A percentile compares a stretch with the other conserved stretches of the same genome.
Evolutionary conservation across 2,888 invertebrate species (phyloP).

Genomic region (Pteria penguin): DNA sequence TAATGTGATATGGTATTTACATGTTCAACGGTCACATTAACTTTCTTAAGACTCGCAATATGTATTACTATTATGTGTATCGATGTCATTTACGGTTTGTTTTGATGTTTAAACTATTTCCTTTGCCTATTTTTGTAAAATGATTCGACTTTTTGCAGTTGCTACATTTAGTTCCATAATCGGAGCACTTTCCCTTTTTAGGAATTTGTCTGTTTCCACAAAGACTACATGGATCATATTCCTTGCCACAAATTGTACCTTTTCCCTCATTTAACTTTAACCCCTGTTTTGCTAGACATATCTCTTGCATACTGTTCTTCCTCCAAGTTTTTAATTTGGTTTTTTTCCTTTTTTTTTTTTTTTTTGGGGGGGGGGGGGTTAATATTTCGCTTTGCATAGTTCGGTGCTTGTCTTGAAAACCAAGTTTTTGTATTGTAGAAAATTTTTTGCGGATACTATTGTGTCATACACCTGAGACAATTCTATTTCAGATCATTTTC

Average conservation of each 20-base stretch:
- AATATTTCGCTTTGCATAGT: slow-evolving; percentile 33
- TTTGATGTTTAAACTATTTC: neutral
- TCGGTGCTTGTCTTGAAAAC: slow-evolving; percentile 27
- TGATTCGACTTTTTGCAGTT: slow-evolving; percentile 23
- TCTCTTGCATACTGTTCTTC: slow-evolving; percentile 3
- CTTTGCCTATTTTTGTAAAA: slow-evolving; percentile 8
- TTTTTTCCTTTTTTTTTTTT: slow-evolving; percentile 21
- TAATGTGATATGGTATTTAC: neutral
- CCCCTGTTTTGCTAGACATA: neutral
- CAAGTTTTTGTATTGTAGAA: slow-evolving; percentile 29
- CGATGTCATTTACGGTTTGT: neutral
- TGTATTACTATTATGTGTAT: neutral
- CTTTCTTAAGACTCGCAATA: neutral
- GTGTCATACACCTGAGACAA: slow-evolving; percentile 35
- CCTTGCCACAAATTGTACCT: neutral
- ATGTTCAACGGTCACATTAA: neutral
- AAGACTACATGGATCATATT: slow-evolving; percentile 11
- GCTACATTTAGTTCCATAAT: slow-evolving; percentile 14
- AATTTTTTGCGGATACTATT: slow-evolving; percentile 28
- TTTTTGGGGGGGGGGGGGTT: too few species aligned
- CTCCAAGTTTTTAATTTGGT: slow-evolving; percentile 24
- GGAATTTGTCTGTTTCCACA: slow-evolving; percentile 27
- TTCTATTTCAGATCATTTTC: slow-evolving; percentile 29
- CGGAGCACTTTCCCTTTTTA: slow-evolving; percentile 28
- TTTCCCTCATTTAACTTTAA: neutral